Percentiles rank a stretch among this genome's conserved stretches.
Evolutionary conservation across 1,140 invertebrate genomes (phyloP).

Genomic region (Anagrus nilaparvatae): DNA sequence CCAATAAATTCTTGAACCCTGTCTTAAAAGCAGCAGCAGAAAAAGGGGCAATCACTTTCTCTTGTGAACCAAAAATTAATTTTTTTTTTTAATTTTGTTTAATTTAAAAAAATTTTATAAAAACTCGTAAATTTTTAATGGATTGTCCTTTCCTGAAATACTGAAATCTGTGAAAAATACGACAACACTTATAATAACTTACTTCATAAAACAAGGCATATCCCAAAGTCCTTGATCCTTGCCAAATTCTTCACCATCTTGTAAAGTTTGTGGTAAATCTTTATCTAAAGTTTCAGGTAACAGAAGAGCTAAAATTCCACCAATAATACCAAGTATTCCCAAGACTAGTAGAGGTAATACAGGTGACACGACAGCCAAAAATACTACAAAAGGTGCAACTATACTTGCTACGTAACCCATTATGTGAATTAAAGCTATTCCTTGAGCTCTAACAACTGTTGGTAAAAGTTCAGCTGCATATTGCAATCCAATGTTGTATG

Average conservation of each 20-base stretch:
- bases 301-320: constrained; percentile 61
- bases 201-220: constrained; percentile 61
- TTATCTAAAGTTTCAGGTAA: constrained; percentile 75
- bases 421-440: constrained; percentile 73
- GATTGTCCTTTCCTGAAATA: no score
- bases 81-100: no score
- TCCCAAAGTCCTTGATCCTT: constrained; percentile 67
- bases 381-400: constrained; percentile 71
- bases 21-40: no score
- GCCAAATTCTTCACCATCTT: constrained; percentile 77
- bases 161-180: no score
- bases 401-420: constrained; percentile 77
- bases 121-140: no score
- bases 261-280: constrained; percentile 70
- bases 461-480: constrained; percentile 80
- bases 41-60: no score
- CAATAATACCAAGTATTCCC: constrained; percentile 59
- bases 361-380: constrained; percentile 58
- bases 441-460: constrained; percentile 76
- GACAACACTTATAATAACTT: no score
- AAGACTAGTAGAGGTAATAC: constrained; percentile 64
- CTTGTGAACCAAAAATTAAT: no score
- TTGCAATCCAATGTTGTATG: constrained; percentile 81
- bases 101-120: no score
- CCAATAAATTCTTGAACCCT: no score